phyloP scores from a whole-genome alignment of 92 coral and sea anemone species.

The Pocillopora grandis region DNA sequence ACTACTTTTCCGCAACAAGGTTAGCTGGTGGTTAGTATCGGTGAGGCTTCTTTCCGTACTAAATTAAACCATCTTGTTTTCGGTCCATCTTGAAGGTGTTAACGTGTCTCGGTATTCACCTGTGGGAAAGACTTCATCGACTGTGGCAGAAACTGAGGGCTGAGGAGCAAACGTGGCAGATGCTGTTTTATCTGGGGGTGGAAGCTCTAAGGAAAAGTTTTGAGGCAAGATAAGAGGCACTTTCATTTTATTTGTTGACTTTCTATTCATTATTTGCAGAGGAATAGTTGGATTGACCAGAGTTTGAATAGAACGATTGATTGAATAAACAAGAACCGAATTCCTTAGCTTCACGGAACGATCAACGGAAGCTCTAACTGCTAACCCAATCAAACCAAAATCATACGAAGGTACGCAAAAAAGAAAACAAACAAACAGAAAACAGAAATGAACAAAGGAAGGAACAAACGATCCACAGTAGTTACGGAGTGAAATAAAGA shows the following conservation, averaged over 20 bases:
- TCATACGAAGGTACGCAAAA: too few relatives aligned
- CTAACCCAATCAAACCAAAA: too few relatives aligned
- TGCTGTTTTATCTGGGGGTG: slow-evolving; percentile 94
- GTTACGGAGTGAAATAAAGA: too few relatives aligned
- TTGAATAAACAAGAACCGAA: too few relatives aligned
- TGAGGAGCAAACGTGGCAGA: slow-evolving; percentile 99
- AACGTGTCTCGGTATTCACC: slow-evolving; percentile 93
- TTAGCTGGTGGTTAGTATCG: background rate
- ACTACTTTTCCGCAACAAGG: background rate
- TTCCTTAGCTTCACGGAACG: too few relatives aligned
- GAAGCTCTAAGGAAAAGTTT: slow-evolving; percentile 93
- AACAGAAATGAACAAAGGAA: too few relatives aligned
- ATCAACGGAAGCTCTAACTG: too few relatives aligned
- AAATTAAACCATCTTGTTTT: background rate
- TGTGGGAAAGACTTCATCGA: slow-evolving; percentile 97
- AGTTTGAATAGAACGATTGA: too few relatives aligned
- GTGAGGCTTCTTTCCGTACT: background rate
- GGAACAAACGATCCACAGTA: too few relatives aligned
- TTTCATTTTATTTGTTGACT: background rate
- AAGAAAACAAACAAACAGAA: too few relatives aligned
- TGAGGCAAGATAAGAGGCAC: slow-evolving; percentile 62
- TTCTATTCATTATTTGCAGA: too few relatives aligned
- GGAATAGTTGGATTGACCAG: too few relatives aligned
- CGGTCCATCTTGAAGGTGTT: slow-evolving; percentile 61
- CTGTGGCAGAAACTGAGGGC: slow-evolving; percentile 97